Evolutionary conservation across 2,888 invertebrate genomes (phyloP), one percentile per base, ranked within the genome.

Genomic region (Phyto melanocephala): DNA sequence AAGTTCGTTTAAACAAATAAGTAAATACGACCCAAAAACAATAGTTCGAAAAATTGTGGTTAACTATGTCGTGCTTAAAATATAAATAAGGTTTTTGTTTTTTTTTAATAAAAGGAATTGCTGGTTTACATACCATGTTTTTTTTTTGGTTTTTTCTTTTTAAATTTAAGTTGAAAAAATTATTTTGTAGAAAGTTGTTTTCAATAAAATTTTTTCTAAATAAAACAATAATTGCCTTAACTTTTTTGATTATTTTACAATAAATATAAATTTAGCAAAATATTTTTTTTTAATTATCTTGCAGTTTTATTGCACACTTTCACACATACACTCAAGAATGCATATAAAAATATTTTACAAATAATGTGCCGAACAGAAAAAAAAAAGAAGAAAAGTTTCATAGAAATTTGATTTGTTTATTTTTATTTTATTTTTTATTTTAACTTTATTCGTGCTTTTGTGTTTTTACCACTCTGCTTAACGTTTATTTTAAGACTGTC

Each of bases 401-500:
- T 58, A 52, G 15, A 60, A 28, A 8, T 20, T 74, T 77, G 17
- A 20, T 47, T 67, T 67, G 15, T 40, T 58, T 56, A 54, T 67
- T 74, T 60, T 52, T 58, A 20, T 3, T 1, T 37, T 50, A 35
- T 35, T 17, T 10, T 28, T 17, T 17, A 17, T n/a, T 40, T 15
- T 33, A n/a, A 3, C 13, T 5, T 52, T 28, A n/a, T 42, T 35
- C 54, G 37, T 40, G 24, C 35, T 35, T 35, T 10, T 54, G 0
- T 1, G 7, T 17, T 20, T 62, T 63, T 52, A 83, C 84, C 76
- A 82, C 74, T 68, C 67, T 62, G 79, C 67, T 74, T 65, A 54
- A 75, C 50, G 75, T 84, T 76, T 80, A 71, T 79, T 84, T 68
- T 33, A 72, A 84, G 85, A 86, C 86, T 86, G 85, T 72, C 82